These are phyloP conservation scores for Notospermus geniculatus DNA, from an alignment of 1,140 invertebrate species.

Conservation along the genomic window DNA sequence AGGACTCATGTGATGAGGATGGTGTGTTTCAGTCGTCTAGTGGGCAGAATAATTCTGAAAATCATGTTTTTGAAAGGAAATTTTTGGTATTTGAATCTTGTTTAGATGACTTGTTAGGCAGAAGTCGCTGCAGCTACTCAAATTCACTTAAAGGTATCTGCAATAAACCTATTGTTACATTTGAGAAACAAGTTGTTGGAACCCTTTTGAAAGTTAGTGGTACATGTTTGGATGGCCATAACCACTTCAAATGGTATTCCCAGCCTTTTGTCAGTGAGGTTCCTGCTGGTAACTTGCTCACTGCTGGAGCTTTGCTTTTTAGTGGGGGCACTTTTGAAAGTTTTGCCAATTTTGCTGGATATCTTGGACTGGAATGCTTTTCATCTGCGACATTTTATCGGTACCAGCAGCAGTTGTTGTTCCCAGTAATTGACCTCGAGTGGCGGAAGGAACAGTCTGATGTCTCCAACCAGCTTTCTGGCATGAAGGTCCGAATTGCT, in stretches of 20 bases:
- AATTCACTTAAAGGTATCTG: not conserved
- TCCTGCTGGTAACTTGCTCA: not conserved
- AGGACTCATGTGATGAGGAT: too few species aligned
- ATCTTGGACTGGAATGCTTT: not conserved
- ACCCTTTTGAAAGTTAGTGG: not conserved
- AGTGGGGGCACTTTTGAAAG: not conserved
- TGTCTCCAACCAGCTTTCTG: too few species aligned
- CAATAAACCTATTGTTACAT: not conserved
- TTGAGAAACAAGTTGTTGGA: not conserved
- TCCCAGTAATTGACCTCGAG: not conserved
- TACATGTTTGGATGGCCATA: not conserved
- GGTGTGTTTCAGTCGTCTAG: too few species aligned
- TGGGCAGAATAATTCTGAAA: too few species aligned
- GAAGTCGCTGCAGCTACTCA: not conserved
- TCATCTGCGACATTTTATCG: not conserved
- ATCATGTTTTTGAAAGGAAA: slow-evolving; percentile 1
- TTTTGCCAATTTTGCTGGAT: not conserved
- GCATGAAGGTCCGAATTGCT: not conserved
- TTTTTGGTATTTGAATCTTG: not conserved
- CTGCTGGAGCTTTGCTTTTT: not conserved
- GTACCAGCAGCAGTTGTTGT: not conserved
- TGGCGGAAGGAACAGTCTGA: not conserved
- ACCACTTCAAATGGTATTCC: not conserved
- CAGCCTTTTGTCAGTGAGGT: not conserved
- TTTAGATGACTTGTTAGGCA: not conserved